Evolutionary conservation across 2,797 vertebrate genomes (phyloP).

Genomic region (Channallabes apus): DNA sequence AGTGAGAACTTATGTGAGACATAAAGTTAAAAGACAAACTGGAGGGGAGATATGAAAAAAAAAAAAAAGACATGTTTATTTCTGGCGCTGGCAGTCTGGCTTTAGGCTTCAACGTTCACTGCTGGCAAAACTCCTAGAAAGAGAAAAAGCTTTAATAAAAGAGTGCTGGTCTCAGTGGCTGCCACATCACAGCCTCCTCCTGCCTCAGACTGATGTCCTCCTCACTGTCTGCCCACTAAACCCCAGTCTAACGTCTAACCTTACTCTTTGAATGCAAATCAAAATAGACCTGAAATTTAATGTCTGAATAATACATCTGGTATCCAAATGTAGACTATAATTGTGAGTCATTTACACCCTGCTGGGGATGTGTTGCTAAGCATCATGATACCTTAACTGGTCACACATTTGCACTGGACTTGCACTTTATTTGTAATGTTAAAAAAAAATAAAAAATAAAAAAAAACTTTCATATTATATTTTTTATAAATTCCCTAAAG

Average conservation of each 20-base stretch:
- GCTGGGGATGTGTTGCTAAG: constrained; percentile 20
- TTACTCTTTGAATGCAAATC: constrained; percentile 50
- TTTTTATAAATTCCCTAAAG: background rate
- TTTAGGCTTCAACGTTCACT: constrained; percentile 78
- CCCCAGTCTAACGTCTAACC: constrained; percentile 46
- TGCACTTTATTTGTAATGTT: background rate
- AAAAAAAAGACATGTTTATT: constrained; percentile 74
- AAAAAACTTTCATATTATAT: background rate
- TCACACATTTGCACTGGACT: background rate
- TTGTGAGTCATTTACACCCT: constrained; percentile 29
- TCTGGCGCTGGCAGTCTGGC: constrained; percentile 78
- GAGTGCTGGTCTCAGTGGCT: constrained; percentile 65
- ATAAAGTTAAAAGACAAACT: constrained; percentile 31
- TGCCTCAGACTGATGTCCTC: constrained; percentile 40
- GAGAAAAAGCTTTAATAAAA: constrained; percentile 74
- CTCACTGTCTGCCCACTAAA: constrained; percentile 55
- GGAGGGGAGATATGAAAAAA: constrained; percentile 57
- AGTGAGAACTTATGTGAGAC: constrained; percentile 28
- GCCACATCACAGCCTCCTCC: constrained; percentile 64
- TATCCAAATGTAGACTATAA: constrained; percentile 42
- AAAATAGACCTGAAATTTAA: constrained; percentile 51
- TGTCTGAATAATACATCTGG: constrained; percentile 54
- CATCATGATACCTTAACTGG: background rate
- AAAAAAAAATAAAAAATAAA: background rate
- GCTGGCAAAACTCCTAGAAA: constrained; percentile 71